Percentiles rank a stretch among this genome's conserved stretches.
phyloP scores from a whole-genome alignment of 2,113 vertebrate species.

The Prolemur simus region DNA sequence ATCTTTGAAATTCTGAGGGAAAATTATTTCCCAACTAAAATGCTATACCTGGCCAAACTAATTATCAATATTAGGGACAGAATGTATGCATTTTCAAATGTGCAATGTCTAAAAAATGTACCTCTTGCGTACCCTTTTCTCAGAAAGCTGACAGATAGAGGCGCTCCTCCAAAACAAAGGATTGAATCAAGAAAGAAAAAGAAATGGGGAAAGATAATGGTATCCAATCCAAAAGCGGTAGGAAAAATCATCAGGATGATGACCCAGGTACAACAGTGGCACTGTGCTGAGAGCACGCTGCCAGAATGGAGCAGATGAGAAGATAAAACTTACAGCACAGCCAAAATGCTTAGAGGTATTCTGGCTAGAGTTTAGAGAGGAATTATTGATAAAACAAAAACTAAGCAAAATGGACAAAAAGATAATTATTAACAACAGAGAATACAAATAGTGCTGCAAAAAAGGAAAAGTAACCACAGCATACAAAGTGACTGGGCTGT shows the following conservation, averaged over 20 bases:
- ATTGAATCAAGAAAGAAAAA: background rate
- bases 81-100: background rate
- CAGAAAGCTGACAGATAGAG: background rate
- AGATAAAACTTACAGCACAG: background rate
- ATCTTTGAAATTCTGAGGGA: background rate
- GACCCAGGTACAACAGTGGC: background rate
- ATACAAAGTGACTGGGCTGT: background rate
- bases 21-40: background rate
- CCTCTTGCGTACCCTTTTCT: background rate
- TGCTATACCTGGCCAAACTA: background rate
- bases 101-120: background rate
- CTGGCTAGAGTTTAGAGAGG: background rate
- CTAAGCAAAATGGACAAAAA: background rate
- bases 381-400: constrained; percentile 36
- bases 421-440: background rate
- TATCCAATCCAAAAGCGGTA: background rate
- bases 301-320: background rate
- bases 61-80: background rate
- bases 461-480: background rate
- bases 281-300: background rate
- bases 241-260: background rate
- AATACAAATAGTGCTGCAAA: background rate
- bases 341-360: background rate
- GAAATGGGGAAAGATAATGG: background rate
- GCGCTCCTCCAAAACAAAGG: background rate